These are phyloP conservation scores for Fratercula arctica DNA, from an alignment of 2,797 vertebrate species.

Conservation along the genomic window DNA sequence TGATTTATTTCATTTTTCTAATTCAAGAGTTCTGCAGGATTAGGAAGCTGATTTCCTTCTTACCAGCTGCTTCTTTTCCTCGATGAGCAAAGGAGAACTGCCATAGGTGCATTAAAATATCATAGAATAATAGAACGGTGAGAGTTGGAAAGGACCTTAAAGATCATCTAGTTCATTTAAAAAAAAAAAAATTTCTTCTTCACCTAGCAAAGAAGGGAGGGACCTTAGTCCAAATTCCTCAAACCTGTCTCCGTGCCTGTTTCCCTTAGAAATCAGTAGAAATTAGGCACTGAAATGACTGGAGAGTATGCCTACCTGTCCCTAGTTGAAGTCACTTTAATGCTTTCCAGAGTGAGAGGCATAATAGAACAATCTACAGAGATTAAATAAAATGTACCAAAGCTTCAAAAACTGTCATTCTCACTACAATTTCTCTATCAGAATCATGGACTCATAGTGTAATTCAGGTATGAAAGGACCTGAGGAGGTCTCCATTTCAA, in stretches of 20 bases:
- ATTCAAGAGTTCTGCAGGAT: not conserved
- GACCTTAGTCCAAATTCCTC: not conserved
- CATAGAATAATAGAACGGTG: too few relatives aligned
- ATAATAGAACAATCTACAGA: not conserved
- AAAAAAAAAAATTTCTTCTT: not conserved
- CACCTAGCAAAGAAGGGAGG: not conserved
- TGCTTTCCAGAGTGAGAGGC: not conserved
- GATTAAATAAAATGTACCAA: not conserved
- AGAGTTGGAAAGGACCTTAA: too few relatives aligned
- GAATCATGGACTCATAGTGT: not conserved
- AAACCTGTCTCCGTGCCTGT: not conserved
- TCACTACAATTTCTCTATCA: not conserved
- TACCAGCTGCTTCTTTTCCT: not conserved
- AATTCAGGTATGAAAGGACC: not conserved
- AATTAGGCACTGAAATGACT: not conserved
- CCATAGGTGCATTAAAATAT: not conserved
- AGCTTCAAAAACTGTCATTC: not conserved
- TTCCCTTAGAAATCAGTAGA: not conserved
- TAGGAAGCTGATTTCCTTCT: not conserved
- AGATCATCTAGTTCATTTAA: too few relatives aligned
- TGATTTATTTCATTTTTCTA: not conserved
- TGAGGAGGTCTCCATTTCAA: not conserved
- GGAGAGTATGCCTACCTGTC: not conserved
- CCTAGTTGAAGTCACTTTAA: not conserved
- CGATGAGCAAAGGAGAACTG: not conserved